Percentiles rank a stretch among this genome's conserved stretches.
Conservation (phyloP, 2,113 vertebrate species). For the Clarias macrocephalus region DNA sequence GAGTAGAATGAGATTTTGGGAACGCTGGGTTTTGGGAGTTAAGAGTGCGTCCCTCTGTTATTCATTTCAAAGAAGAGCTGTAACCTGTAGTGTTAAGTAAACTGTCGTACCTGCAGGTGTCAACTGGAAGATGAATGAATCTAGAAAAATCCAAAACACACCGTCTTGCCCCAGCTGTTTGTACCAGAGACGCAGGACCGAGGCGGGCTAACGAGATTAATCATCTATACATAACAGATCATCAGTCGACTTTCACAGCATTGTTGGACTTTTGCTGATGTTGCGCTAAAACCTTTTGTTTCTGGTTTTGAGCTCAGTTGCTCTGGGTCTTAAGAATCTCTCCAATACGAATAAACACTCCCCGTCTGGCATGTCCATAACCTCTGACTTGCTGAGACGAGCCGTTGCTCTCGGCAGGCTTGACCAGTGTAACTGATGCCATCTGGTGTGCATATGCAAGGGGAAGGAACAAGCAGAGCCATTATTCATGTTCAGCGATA, state of each 20-base stretch:
- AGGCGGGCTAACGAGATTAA: not conserved
- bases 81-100: not conserved
- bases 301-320: too few relatives aligned
- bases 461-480: too few relatives aligned
- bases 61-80: not conserved
- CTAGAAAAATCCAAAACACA: not conserved
- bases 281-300: too few relatives aligned
- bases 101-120: not conserved
- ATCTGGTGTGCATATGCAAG: not conserved
- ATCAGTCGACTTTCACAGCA: not conserved
- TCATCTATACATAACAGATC: not conserved
- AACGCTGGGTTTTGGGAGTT: not conserved
- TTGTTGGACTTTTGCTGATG: too few relatives aligned
- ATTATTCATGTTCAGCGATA: not conserved
- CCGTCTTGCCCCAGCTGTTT: not conserved
- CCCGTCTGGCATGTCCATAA: not conserved
- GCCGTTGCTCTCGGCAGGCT: not conserved
- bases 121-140: not conserved
- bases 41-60: not conserved
- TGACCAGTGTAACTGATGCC: not conserved
- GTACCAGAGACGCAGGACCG: not conserved
- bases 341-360: not conserved
- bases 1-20: not conserved
- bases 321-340: not conserved
- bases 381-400: not conserved